These are phyloP conservation scores for Lottia scabra DNA, from an alignment of 2,888 invertebrate genomes.

Conservation along the genomic window DNA sequence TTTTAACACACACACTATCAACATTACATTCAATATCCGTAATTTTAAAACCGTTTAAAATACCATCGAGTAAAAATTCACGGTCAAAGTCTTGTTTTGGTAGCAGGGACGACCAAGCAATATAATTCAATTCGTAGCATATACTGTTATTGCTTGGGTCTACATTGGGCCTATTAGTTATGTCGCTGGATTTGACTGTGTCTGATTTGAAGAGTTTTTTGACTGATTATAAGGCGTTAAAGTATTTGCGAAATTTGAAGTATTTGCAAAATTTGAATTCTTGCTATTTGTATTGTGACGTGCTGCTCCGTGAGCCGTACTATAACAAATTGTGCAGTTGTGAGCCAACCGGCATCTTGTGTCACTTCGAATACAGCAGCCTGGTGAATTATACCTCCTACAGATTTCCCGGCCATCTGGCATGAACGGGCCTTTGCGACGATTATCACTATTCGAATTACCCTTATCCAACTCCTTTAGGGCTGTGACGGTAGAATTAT, in stretches of 20 bases:
- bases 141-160: background rate
- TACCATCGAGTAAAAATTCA: background rate
- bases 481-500: background rate
- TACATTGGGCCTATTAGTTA: too few relatives aligned
- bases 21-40: background rate
- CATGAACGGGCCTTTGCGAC: background rate
- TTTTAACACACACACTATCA: background rate
- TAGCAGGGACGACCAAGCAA: background rate
- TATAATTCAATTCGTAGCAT: background rate
- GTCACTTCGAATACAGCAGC: background rate
- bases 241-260: too few relatives aligned
- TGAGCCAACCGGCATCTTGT: background rate
- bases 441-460: background rate
- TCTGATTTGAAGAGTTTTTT: too few relatives aligned
- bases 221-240: too few relatives aligned
- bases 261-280: background rate
- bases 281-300: background rate
- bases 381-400: background rate
- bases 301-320: background rate
- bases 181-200: too few relatives aligned
- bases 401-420: conserved; percentile 7
- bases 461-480: background rate
- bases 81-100: background rate
- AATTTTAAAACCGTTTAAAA: background rate
- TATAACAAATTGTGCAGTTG: background rate